Base-by-base conservation (phyloP, 2,888 invertebrate species). In the Anarsia innoxiella region DNA sequence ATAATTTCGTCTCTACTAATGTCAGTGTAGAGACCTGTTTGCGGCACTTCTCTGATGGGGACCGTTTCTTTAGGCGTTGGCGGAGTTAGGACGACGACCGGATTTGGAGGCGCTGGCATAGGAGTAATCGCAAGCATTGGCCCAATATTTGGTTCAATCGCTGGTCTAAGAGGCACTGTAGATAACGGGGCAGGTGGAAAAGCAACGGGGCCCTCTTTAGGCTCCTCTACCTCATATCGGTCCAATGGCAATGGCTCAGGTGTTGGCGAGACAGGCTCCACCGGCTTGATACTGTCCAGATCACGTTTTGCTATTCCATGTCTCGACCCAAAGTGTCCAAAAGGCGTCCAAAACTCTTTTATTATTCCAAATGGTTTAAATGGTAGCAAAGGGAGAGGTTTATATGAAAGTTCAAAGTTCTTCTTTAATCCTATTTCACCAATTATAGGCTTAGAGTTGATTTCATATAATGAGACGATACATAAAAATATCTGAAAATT, bases 261-360 rank as follows among this genome's bases (percentile, higher is more conserved):
- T 4, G n/a, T 30, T 12, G 29, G 16, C 12, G 31, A 19, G 23
- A 16, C 16, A 12, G 12, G 12, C 4, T 14, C 23, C n/a, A 44
- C 37, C 12, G 41, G 28, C 13, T 44, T 44, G n/a, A 38, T 35
- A 10, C 37, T 14, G 12, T 41, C 44, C n/a, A 43, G 45, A 37
- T 49, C 56, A 30, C 67, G 45, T 36, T 59, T 59, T 13, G 47
- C 53, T 15, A 66, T 51, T 0, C 38, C 45, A 46, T 63, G 63
- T 37, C 54, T 58, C 8, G 56, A 42, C 35, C 63, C 62, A 42
- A 64, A 61, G 14, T 44, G 49, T 28, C 68, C 71, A 19, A 77
- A 64, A 1, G 75, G 68, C 1, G 64, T 53, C 61, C 66, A 63
- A 46, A 65, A 67, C 29, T 73, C 66, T 11, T 56, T 66, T 6